Base-by-base conservation (phyloP, 2,113 vertebrate genomes). In the Struthidea cinerea region DNA sequence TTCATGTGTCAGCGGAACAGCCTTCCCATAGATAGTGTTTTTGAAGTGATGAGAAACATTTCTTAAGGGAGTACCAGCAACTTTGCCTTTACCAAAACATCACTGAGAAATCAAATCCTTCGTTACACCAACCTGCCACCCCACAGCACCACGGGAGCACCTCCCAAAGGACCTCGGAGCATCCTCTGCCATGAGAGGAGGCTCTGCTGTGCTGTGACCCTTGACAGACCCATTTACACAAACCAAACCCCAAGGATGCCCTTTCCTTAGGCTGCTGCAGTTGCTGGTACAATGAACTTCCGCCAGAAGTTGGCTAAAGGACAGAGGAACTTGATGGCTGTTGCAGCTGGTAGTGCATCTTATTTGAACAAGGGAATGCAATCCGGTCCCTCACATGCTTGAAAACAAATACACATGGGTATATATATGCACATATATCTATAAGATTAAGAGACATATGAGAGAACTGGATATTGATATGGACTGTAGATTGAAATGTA, bases 201-300 rank as follows among this genome's bases (percentile, higher is more conserved):
- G 52, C 76, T 59, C 78, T 2, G 6, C 65, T 74, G 33, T 39
- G 69, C 82, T 5, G 7, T 65, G 70, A 61, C 56, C 69, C 35
- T 15, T 33, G 75, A 14, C 37, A 73, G 44, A 68, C 76, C 69
- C 35, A 61, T 67, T 94, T 90, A 67, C 80, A 90, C 74, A 56
- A 87, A 56, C 69, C 75, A 76, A 42, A 71, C 18, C 47, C 56
- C 74, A 90, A 60, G 61, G 67, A 89, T 79, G 16, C 37, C 68
- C 67, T 86, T 96, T 70, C 55, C 82, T 93, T 84, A 35, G 37
- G 46, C 67, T 53, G 46, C 59, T 76, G 64, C 46, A 42, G 35
- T 89, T 41, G 68, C 87, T 93, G 77, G 56, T 88, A 94, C 84
- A 93, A 94, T 93, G 73, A 95, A 93, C 85, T 81, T 92, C 88